A percentile compares a stretch with the other conserved stretches of the same genome.
These are phyloP conservation scores for Alosa sapidissima DNA, from an alignment of 2,797 vertebrate species.

Conservation along the genomic window DNA sequence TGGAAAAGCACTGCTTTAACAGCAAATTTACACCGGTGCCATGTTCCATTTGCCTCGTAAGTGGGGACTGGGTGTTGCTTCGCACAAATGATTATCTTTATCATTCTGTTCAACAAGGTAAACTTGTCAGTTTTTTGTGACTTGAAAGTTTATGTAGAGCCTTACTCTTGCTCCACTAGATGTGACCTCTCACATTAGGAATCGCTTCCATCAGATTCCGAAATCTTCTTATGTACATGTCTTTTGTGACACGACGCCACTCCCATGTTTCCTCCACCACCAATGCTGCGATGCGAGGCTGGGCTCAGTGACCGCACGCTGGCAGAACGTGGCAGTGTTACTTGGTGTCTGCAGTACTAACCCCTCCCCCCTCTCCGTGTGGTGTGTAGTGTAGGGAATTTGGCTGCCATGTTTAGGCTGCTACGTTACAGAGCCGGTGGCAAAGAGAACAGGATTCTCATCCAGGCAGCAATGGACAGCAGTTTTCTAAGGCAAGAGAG, in stretches of 20 bases:
- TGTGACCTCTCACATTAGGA: not conserved
- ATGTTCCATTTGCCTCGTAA: too few relatives aligned
- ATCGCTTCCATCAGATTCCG: not conserved
- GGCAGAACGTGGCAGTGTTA: not conserved
- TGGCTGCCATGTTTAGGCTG: not conserved
- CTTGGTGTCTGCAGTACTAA: not conserved
- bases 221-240: too few relatives aligned
- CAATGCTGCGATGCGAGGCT: not conserved
- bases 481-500: not conserved
- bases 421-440: not conserved
- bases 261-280: not conserved
- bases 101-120: not conserved
- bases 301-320: not conserved
- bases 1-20: conserved; percentile 5
- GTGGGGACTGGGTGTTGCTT: too few relatives aligned
- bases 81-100: too few relatives aligned
- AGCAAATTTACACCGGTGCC: too few relatives aligned
- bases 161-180: not conserved
- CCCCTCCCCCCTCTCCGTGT: not conserved
- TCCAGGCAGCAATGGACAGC: not conserved
- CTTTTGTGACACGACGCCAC: too few relatives aligned
- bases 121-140: not conserved
- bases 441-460: not conserved
- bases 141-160: not conserved
- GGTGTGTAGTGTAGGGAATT: conserved; percentile 6